Conservation (phyloP, 2,113 vertebrate species). For the Scytalopus superciliaris region DNA sequence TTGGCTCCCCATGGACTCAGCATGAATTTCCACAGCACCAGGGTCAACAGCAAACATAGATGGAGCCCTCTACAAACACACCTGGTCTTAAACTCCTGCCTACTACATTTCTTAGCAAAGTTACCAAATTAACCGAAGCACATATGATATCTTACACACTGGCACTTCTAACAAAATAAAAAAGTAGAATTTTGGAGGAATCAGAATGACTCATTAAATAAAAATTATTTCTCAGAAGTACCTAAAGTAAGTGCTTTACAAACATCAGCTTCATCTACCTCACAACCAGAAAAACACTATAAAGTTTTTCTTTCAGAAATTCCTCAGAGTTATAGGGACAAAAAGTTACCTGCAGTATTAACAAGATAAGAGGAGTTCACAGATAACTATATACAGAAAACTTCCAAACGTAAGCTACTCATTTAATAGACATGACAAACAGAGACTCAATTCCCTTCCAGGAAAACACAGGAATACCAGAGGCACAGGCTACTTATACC, state of each 20-base stretch:
- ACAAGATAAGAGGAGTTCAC: neutral
- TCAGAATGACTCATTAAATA: neutral
- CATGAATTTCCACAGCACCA: rapidly evolving
- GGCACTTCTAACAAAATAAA: neutral
- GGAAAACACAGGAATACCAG: neutral
- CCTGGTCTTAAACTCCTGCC: neutral
- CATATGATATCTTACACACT: neutral
- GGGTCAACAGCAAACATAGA: neutral
- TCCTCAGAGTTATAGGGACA: neutral
- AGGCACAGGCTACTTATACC: neutral
- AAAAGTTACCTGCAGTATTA: neutral
- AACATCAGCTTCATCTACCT: neutral
- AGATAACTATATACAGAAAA: neutral
- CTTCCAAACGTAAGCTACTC: neutral
- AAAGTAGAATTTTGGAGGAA: neutral
- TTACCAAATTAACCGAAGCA: neutral
- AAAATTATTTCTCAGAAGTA: neutral
- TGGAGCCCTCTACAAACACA: neutral
- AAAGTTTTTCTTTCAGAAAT: neutral
- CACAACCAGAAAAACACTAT: neutral
- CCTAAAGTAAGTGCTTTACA: neutral
- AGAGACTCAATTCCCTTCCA: neutral
- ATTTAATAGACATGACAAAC: neutral
- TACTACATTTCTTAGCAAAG: neutral
- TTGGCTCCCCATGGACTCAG: neutral